A percentile compares a stretch with the other conserved stretches of the same genome.
Conservation (phyloP, 2,888 invertebrate genomes). For the Mesorhabditis belari region DNA sequence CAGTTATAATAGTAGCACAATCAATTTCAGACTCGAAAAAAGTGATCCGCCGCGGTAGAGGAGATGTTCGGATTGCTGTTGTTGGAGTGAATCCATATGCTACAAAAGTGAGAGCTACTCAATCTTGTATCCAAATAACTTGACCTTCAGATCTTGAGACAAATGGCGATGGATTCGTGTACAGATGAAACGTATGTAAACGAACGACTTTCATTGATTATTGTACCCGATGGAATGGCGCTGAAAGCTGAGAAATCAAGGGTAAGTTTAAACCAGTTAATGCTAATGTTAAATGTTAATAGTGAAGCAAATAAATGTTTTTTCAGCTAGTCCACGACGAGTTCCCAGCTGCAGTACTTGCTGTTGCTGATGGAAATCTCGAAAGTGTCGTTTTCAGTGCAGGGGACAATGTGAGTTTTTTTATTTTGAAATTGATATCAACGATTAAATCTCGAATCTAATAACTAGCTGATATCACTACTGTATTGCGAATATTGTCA, state of each 20-base stretch:
- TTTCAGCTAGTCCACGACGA: conserved; percentile 17
- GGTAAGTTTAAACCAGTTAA: background rate
- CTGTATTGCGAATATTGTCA: no score
- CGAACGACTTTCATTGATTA: background rate
- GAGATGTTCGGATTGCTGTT: conserved; percentile 12
- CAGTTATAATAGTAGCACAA: no score
- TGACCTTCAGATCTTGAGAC: background rate
- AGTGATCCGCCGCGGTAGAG: conserved; percentile 9
- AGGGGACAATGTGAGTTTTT: conserved; percentile 15
- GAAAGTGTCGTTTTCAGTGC: conserved; percentile 27
- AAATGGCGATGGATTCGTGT: background rate
- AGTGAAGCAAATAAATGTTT: no score
- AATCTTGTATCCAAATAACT: background rate
- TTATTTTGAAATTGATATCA: no score
- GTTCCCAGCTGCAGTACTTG: conserved; percentile 16
- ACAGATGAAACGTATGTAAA: background rate
- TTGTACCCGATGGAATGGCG: background rate
- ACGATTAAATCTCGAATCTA: no score
- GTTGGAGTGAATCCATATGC: conserved; percentile 13
- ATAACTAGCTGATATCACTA: no score
- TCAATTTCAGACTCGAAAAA: background rate
- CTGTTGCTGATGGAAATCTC: conserved; percentile 20
- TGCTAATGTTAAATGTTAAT: no score
- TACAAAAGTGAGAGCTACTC: background rate
- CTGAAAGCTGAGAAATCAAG: background rate